phyloP scores from a whole-genome alignment of 2,113 vertebrate species.

The Xyliphius kryptos region DNA sequence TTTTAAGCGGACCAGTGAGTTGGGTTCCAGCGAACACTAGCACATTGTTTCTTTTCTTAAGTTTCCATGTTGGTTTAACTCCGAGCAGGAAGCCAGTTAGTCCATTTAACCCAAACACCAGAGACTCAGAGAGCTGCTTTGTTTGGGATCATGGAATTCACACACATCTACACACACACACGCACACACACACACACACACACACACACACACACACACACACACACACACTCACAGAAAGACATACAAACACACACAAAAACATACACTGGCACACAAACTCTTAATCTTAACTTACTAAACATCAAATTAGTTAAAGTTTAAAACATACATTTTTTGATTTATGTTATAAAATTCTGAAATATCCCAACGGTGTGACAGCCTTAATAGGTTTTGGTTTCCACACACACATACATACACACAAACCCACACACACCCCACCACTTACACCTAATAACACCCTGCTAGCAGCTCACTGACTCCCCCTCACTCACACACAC shows the following conservation, averaged over 20 bases:
- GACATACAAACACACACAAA: not conserved
- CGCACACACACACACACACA: constrained; percentile 25
- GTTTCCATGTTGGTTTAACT: constrained; percentile 57
- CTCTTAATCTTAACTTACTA: not conserved
- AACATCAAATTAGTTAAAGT: no score
- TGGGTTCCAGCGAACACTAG: constrained; percentile 46
- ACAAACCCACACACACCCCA: not conserved
- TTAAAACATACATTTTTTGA: no score
- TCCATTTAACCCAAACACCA: constrained; percentile 44
- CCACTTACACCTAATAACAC: not conserved
- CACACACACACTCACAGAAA: not conserved
- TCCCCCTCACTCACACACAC: no score
- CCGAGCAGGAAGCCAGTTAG: constrained; percentile 52
- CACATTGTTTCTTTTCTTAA: constrained; percentile 49
- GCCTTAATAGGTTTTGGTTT: no score
- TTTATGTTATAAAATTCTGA: no score
- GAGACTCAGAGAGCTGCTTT: constrained; percentile 42
- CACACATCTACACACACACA: constrained; percentile 23
- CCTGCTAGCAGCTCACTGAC: no score
- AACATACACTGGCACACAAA: not conserved
- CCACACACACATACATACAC: no score
- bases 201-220: constrained; percentile 5
- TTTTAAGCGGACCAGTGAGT: constrained; percentile 35
- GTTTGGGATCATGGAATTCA: constrained; percentile 42
- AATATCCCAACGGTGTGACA: no score